Evolutionary conservation across 2,113 vertebrate genomes (phyloP).

Genomic region (Alaudala cheleensis): DNA sequence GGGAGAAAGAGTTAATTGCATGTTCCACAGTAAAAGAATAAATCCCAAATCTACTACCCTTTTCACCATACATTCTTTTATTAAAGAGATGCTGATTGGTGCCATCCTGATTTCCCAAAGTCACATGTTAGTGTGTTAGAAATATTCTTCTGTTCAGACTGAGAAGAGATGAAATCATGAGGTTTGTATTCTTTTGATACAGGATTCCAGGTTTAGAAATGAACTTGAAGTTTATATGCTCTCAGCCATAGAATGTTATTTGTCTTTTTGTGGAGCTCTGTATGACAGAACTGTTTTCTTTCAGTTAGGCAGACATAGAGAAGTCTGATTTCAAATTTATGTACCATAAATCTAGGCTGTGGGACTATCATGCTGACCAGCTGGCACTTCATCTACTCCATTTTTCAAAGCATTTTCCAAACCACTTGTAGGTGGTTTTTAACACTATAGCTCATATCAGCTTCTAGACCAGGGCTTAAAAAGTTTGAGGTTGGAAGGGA

Average conservation of each 20-base stretch:
- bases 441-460: neutral
- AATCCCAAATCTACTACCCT: neutral
- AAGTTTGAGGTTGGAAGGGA: neutral
- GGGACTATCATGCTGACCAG: neutral
- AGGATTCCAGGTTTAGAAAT: constrained; percentile 40
- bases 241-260: constrained; percentile 1
- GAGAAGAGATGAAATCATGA: neutral
- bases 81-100: neutral
- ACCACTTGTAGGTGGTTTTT: neutral
- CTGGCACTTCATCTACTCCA: neutral
- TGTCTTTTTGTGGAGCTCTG: constrained; percentile 16
- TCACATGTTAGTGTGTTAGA: neutral
- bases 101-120: neutral
- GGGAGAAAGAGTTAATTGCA: neutral
- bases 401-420: neutral
- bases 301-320: neutral
- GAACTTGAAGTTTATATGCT: constrained; percentile 13
- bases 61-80: neutral
- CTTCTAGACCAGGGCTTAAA: neutral
- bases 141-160: neutral
- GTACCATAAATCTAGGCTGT: neutral
- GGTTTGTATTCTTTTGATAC: neutral
- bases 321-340: constrained; percentile 40
- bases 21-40: neutral
- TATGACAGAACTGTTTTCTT: neutral